Conservation (phyloP, 2,888 invertebrate species). For the Cordilura impudica region DNA sequence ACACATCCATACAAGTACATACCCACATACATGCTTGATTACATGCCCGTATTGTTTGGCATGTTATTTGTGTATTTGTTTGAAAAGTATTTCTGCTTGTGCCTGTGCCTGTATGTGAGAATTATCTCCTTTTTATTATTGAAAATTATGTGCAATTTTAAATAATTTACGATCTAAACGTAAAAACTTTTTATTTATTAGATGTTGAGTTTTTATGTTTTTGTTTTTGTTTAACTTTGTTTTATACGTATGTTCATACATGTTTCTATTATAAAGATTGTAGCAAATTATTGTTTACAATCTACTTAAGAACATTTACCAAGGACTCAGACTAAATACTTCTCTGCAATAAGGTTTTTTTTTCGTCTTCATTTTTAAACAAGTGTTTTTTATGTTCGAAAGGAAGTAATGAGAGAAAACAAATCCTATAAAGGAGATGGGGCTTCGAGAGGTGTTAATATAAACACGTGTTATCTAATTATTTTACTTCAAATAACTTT, state of each 20-base stretch:
- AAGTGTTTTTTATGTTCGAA: neutral
- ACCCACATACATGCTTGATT: neutral
- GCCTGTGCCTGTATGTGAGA: neutral
- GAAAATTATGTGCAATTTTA: constrained; percentile 46
- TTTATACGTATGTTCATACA: neutral
- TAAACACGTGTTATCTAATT: no score
- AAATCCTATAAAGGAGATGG: no score
- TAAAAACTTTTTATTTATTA: constrained; percentile 7
- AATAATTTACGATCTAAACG: constrained; percentile 52
- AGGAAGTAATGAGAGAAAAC: neutral
- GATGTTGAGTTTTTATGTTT: neutral
- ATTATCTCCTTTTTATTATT: constrained; percentile 26
- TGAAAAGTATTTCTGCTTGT: neutral
- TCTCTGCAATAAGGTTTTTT: neutral
- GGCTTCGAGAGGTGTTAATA: no score
- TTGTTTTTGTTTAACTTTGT: neutral
- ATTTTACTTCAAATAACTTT: no score
- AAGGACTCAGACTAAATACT: constrained; percentile 21
- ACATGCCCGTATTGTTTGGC: neutral
- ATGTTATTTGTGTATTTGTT: neutral
- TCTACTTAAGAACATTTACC: constrained; percentile 27
- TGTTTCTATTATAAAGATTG: neutral
- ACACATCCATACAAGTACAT: neutral
- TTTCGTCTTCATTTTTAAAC: neutral
- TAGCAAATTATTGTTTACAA: constrained; percentile 40